phyloP scores from a whole-genome alignment of 2,113 vertebrate genomes.

The Crotalus tigris region DNA sequence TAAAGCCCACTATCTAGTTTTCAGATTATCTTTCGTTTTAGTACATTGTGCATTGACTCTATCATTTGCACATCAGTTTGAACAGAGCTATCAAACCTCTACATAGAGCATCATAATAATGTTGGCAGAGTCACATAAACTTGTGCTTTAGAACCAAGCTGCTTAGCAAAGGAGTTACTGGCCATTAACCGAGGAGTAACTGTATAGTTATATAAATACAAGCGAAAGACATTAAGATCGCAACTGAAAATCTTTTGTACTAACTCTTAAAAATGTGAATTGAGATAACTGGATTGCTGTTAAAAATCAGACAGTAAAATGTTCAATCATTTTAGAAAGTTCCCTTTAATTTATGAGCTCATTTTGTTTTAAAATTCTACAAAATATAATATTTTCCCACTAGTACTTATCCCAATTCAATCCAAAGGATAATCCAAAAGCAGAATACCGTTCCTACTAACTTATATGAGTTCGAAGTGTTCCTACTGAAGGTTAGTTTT shows the following conservation, averaged over 20 bases:
- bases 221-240: neutral
- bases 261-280: neutral
- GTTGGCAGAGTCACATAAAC: neutral
- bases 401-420: neutral
- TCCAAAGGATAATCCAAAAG: neutral
- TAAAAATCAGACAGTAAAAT: neutral
- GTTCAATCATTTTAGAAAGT: neutral
- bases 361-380: neutral
- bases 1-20: neutral
- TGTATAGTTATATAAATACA: neutral
- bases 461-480: neutral
- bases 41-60: neutral
- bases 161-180: neutral
- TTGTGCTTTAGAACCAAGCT: neutral
- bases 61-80: neutral
- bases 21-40: neutral
- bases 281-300: neutral
- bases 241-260: neutral
- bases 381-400: neutral
- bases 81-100: neutral
- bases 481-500: neutral
- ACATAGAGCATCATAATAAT: too few relatives aligned
- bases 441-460: neutral
- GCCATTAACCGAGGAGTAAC: too few relatives aligned
- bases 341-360: neutral